Evolutionary conservation across 2,113 vertebrate genomes (phyloP).

Genomic region (Euleptes europaea): DNA sequence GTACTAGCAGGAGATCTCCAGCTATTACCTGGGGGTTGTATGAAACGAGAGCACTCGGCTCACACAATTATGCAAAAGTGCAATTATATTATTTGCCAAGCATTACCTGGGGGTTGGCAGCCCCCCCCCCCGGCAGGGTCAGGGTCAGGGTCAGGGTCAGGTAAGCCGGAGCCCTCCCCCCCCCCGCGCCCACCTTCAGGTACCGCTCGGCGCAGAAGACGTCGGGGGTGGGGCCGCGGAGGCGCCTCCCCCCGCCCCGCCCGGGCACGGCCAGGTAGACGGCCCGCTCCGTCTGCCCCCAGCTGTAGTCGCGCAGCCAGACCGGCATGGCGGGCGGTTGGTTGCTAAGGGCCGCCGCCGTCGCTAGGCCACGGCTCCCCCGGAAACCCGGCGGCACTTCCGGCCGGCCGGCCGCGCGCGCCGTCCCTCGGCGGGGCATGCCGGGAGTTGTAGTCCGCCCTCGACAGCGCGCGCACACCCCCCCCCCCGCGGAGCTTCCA

Average conservation of each 20-base stretch:
- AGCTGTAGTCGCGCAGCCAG: constrained; percentile 78
- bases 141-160: no score
- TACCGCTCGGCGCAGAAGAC: constrained; percentile 86
- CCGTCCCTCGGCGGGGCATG: background rate
- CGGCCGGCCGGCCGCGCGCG: background rate
- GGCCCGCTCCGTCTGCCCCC: constrained; percentile 82
- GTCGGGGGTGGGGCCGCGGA: constrained; percentile 61
- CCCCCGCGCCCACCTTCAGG: constrained; percentile 80
- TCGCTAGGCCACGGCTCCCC: background rate
- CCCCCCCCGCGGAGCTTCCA: background rate
- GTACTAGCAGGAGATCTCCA: no score
- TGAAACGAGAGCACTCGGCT: no score
- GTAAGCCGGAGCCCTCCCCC: no score
- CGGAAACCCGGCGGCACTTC: constrained; percentile 30
- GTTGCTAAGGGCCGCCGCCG: background rate
- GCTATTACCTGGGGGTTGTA: no score
- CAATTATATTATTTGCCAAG: no score
- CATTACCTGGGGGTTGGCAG: no score
- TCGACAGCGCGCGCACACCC: fast-evolving
- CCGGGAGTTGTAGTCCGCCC: fast-evolving
- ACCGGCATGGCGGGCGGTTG: constrained; percentile 78
- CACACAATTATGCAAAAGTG: no score
- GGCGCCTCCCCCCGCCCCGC: constrained; percentile 65
- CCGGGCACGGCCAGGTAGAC: constrained; percentile 82
- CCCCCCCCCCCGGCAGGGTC: no score